Evolutionary conservation across 2,797 vertebrate genomes (phyloP).

Genomic region (Myiotriccus ornatus): DNA sequence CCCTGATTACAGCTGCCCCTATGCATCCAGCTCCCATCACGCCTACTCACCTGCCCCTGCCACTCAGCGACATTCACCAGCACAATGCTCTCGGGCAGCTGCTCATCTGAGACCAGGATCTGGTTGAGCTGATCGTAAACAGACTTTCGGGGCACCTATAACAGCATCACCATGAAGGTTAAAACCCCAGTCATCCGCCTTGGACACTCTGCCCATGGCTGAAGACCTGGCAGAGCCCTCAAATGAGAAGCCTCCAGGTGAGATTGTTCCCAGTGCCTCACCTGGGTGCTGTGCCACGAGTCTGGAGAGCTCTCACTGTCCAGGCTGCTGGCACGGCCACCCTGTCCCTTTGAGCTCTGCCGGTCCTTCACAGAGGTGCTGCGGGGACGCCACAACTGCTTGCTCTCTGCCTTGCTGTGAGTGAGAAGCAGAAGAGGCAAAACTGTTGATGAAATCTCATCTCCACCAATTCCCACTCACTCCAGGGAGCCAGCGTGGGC

Average conservation of each 20-base stretch:
- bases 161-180: neutral
- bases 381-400: constrained; percentile 77
- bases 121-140: constrained; percentile 96
- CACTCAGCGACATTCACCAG: constrained; percentile 90
- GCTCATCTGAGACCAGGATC: constrained; percentile 89
- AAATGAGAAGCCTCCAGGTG: neutral
- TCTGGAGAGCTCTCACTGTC: constrained; percentile 94
- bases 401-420: constrained; percentile 80
- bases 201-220: neutral
- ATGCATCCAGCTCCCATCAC: neutral
- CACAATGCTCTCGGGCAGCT: constrained; percentile 92
- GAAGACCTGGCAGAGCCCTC: neutral
- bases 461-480: neutral
- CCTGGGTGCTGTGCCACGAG: constrained; percentile 87
- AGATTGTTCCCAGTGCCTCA: constrained; percentile 30
- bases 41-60: constrained; percentile 91
- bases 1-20: neutral
- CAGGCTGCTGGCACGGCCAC: constrained; percentile 91
- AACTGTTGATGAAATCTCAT: neutral
- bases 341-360: constrained; percentile 90
- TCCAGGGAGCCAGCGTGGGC: neutral
- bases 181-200: neutral
- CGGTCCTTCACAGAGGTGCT: constrained; percentile 89
- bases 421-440: neutral
- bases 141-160: constrained; percentile 87